A percentile compares a stretch with the other conserved stretches of the same genome.
Evolutionary conservation across 2,888 invertebrate species (phyloP).

Genomic region (Eubasilissa splendida): DNA sequence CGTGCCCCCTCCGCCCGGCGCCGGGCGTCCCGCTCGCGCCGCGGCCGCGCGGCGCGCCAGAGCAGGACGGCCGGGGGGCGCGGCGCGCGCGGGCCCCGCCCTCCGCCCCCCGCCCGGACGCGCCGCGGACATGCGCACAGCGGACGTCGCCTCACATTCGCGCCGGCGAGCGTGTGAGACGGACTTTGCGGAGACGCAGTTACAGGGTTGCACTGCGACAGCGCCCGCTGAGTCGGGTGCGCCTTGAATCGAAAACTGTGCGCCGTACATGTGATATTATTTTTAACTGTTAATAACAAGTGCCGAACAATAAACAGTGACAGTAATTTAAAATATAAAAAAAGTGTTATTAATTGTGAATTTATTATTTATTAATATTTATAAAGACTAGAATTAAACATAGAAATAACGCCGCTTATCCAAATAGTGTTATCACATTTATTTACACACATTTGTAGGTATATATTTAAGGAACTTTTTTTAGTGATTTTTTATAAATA

Average conservation of each 20-base stretch:
- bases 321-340: neutral
- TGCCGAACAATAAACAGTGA: neutral
- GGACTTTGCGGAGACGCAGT: conserved; percentile 27
- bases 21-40: neutral
- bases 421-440: neutral
- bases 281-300: neutral
- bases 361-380: neutral
- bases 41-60: neutral
- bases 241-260: neutral
- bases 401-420: neutral
- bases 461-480: too few species aligned
- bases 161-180: conserved; percentile 44
- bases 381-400: neutral
- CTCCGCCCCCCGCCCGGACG: conserved; percentile 51
- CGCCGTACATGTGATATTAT: neutral
- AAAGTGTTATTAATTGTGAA: neutral
- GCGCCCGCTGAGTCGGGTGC: neutral
- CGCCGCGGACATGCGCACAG: conserved; percentile 46
- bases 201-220: neutral
- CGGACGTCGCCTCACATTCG: conserved; percentile 27
- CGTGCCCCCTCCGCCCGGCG: neutral
- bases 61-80: conserved; percentile 40
- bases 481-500: too few species aligned
- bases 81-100: conserved; percentile 62
- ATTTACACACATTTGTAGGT: too few species aligned